phyloP scores from a whole-genome alignment of 2,888 invertebrate genomes.

The Cloeon dipterum region DNA sequence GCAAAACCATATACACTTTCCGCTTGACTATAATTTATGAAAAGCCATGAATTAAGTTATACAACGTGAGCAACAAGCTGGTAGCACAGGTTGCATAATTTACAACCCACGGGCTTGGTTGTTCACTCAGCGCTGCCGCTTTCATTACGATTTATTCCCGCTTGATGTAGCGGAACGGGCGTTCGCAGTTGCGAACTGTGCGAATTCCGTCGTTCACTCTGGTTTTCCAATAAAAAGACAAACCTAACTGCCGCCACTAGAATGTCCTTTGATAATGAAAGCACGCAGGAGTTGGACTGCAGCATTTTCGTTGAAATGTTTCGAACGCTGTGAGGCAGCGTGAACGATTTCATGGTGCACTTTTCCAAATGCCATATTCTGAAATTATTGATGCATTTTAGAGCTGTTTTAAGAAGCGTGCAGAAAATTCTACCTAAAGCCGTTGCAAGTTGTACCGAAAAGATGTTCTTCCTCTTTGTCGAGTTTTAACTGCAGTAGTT shows the following conservation, averaged over 20 bases:
- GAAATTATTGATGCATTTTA: neutral
- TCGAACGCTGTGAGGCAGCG: conserved; percentile 63
- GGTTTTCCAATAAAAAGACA: conserved; percentile 2
- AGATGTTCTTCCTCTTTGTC: conserved; percentile 61
- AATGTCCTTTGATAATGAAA: conserved; percentile 74
- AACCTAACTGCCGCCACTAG: conserved; percentile 86
- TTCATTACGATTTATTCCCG: too few species aligned
- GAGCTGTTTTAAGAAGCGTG: too few species aligned
- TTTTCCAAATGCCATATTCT: neutral
- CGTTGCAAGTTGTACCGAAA: conserved; percentile 28
- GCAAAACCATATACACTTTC: too few species aligned
- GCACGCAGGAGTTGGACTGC: conserved; percentile 73
- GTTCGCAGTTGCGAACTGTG: too few species aligned
- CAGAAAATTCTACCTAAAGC: too few species aligned
- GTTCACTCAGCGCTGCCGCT: neutral
- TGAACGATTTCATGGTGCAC: conserved; percentile 9
- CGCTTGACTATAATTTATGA: neutral
- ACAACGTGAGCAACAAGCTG: neutral
- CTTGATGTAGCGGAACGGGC: too few species aligned
- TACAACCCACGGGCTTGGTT: neutral
- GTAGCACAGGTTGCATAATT: neutral
- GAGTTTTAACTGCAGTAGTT: conserved; percentile 57
- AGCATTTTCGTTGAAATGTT: conserved; percentile 86
- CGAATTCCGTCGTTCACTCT: too few species aligned
- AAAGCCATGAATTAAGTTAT: neutral